phyloP scores from a whole-genome alignment of 2,113 vertebrate species.

The Rhynchopsitta pachyrhyncha region DNA sequence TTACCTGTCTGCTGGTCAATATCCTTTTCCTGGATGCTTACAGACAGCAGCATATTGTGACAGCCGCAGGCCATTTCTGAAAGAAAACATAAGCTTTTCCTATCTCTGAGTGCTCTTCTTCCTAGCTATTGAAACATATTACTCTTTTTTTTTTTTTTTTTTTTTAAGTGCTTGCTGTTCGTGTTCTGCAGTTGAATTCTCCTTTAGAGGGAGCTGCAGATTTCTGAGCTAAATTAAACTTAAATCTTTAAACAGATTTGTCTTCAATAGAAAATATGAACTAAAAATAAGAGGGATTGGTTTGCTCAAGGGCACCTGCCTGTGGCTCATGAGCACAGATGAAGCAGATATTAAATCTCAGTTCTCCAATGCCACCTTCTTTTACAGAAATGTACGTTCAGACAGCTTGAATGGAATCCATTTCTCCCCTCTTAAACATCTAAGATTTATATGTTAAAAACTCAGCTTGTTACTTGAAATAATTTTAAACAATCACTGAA shows the following conservation, averaged over 20 bases:
- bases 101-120: background rate
- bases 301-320: background rate
- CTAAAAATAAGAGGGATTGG: background rate
- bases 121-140: background rate
- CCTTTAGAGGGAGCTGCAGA: background rate
- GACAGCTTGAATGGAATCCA: background rate
- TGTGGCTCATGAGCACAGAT: background rate
- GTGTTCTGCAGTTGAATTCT: background rate
- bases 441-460: background rate
- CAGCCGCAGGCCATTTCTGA: background rate
- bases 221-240: background rate
- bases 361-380: background rate
- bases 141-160: background rate
- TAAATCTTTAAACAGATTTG: background rate
- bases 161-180: background rate
- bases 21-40: background rate
- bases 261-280: background rate
- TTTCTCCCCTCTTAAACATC: background rate
- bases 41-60: background rate
- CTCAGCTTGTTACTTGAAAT: background rate
- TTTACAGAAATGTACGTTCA: background rate
- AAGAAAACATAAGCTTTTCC: background rate
- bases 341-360: background rate
- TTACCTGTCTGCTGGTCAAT: background rate
- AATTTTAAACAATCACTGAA: background rate